Conservation (phyloP, 2,113 vertebrate genomes). For the Pelobates fuscus region DNA sequence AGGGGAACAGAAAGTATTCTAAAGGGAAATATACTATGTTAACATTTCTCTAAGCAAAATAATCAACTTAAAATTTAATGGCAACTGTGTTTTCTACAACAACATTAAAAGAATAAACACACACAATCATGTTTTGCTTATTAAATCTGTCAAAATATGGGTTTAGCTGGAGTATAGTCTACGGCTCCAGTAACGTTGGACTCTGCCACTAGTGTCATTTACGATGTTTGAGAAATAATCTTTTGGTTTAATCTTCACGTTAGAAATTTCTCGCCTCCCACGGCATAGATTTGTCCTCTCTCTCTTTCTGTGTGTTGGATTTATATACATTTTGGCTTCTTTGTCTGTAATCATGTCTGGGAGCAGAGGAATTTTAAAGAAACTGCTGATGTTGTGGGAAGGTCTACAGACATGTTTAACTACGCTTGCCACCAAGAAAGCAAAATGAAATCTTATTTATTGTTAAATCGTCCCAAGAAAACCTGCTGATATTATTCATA, state of each 20-base stretch:
- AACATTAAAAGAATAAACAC: conserved; percentile 32
- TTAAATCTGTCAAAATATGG: conserved; percentile 13
- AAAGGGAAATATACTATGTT: conserved; percentile 29
- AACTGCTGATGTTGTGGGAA: no score
- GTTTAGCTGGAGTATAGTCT: conserved; percentile 1
- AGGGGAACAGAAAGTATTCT: conserved; percentile 33
- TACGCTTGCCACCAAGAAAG: no score
- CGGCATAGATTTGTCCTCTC: neutral
- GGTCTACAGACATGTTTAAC: no score
- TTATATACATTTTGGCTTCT: neutral
- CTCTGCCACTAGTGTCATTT: neutral
- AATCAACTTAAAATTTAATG: conserved; percentile 38
- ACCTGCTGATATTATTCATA: no score
- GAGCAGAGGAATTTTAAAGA: no score
- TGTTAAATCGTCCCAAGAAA: no score
- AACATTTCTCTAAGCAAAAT: conserved; percentile 45
- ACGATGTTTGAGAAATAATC: neutral
- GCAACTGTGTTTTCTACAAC: conserved; percentile 21
- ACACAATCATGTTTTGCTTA: conserved; percentile 28
- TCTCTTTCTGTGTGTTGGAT: neutral
- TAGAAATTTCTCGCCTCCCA: neutral
- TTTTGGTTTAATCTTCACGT: neutral
- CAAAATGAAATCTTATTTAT: no score
- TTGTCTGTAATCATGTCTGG: neutral
- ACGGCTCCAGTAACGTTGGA: neutral